Evolutionary conservation across 2,888 invertebrate species (phyloP).

Genomic region (Cylindroiulus punctatus): DNA sequence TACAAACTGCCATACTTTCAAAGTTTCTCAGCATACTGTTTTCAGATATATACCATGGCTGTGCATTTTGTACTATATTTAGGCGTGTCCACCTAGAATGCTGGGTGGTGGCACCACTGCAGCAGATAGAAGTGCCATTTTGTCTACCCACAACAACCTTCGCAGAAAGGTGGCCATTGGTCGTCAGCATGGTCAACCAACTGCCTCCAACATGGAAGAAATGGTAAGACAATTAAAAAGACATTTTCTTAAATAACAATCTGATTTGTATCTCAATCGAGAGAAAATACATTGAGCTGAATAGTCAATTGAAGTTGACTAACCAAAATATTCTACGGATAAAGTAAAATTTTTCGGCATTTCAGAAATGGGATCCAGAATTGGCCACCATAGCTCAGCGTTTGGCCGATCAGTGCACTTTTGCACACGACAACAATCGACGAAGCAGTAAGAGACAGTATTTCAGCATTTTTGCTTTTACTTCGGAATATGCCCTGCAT

Average conservation of each 20-base stretch:
- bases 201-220: constrained; percentile 83
- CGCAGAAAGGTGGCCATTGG: constrained; percentile 83
- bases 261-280: too few relatives aligned
- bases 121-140: not conserved
- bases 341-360: not conserved
- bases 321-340: too few relatives aligned
- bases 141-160: constrained; percentile 83
- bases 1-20: too few relatives aligned
- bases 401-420: constrained; percentile 64
- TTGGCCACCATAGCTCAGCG: constrained; percentile 64
- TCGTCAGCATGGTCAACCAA: constrained; percentile 77
- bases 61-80: not conserved
- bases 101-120: not conserved
- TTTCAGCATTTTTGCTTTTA: not conserved
- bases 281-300: too few relatives aligned
- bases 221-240: constrained; percentile 70
- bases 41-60: too few relatives aligned
- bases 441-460: not conserved
- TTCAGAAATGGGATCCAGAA: constrained; percentile 63
- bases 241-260: too few relatives aligned
- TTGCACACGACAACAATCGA: constrained; percentile 61
- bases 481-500: too few relatives aligned
- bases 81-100: constrained; percentile 3
- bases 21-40: too few relatives aligned
- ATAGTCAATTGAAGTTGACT: too few relatives aligned